Evolutionary conservation across 64 coral and sea anemone genomes (phyloP).

Genomic region (Hydrozoanthus tunicans): DNA sequence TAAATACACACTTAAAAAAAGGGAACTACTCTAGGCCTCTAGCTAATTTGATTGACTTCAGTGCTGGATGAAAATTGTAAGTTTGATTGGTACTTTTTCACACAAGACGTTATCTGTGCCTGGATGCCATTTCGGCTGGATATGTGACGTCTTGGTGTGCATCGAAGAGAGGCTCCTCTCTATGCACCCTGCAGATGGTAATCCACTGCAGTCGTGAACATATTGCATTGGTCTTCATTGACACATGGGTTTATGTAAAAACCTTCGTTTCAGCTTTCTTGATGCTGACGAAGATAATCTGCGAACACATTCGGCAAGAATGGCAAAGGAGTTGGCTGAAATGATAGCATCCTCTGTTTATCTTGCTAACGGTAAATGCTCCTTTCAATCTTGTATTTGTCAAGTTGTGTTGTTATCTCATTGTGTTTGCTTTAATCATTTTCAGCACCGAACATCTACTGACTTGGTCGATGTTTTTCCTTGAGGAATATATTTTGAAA

Average conservation of each 20-base stretch:
- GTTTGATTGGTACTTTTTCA: background rate
- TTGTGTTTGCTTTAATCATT: background rate
- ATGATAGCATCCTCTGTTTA: constrained; percentile 17
- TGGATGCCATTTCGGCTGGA: background rate
- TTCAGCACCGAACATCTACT: background rate
- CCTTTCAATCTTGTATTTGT: background rate
- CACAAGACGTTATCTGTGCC: background rate
- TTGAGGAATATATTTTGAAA: background rate
- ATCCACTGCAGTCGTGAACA: background rate
- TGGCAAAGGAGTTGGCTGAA: constrained; percentile 27
- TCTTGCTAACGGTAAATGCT: constrained; percentile 28
- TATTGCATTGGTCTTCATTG: background rate
- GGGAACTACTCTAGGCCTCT: too few species aligned
- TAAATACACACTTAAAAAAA: too few species aligned
- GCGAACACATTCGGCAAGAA: background rate
- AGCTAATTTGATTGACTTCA: too few species aligned
- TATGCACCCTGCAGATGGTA: background rate
- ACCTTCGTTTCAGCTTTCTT: background rate
- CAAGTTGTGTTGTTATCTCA: background rate
- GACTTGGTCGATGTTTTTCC: too few species aligned
- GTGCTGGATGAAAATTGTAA: too few species aligned
- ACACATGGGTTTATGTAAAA: background rate
- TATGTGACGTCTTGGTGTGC: background rate
- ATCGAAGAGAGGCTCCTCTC: background rate
- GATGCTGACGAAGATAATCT: background rate